These are phyloP conservation scores for Leptopterna dolabrata DNA, from an alignment of 2,888 invertebrate genomes.

Conservation along the genomic window DNA sequence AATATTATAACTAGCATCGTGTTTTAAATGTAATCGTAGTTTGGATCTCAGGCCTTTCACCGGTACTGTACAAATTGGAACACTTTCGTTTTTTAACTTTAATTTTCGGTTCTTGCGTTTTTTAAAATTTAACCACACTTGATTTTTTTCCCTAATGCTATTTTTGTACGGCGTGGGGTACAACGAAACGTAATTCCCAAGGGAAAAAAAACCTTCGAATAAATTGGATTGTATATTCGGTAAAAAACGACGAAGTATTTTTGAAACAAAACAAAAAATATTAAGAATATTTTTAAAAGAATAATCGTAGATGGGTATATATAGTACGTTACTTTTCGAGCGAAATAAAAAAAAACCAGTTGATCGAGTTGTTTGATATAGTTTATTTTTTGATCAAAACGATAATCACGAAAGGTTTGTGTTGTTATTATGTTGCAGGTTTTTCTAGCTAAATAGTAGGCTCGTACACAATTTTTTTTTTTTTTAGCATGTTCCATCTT, in stretches of 20 bases:
- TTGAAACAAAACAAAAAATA: slow-evolving; percentile 59
- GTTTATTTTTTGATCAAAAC: slow-evolving; percentile 60
- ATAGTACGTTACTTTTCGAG: slow-evolving; percentile 58
- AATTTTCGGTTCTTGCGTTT: slow-evolving; percentile 24
- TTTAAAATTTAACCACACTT: slow-evolving; percentile 35
- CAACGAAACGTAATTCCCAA: slow-evolving; percentile 59
- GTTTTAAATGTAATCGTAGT: slow-evolving; percentile 57
- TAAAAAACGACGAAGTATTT: slow-evolving; percentile 59
- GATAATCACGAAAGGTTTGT: slow-evolving; percentile 56
- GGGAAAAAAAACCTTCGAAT: slow-evolving; percentile 53
- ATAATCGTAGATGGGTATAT: slow-evolving; percentile 59
- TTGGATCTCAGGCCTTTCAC: slow-evolving; percentile 61
- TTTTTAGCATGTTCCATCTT: slow-evolving; percentile 52
- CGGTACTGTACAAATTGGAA: slow-evolving; percentile 59
- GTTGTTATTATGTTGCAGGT: slow-evolving; percentile 59
- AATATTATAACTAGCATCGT: slow-evolving; percentile 44
- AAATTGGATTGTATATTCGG: slow-evolving; percentile 60
- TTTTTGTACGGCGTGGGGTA: slow-evolving; percentile 57
- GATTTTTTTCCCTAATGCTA: slow-evolving; percentile 48
- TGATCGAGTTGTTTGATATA: slow-evolving; percentile 59
- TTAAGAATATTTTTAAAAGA: slow-evolving; percentile 59
- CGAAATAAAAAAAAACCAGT: slow-evolving; percentile 56
- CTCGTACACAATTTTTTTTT: slow-evolving; percentile 41
- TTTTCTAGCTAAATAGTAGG: slow-evolving; percentile 33
- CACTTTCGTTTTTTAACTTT: background rate